phyloP scores from a whole-genome alignment of 2,888 invertebrate species.

The Leptura quadrifasciata region DNA sequence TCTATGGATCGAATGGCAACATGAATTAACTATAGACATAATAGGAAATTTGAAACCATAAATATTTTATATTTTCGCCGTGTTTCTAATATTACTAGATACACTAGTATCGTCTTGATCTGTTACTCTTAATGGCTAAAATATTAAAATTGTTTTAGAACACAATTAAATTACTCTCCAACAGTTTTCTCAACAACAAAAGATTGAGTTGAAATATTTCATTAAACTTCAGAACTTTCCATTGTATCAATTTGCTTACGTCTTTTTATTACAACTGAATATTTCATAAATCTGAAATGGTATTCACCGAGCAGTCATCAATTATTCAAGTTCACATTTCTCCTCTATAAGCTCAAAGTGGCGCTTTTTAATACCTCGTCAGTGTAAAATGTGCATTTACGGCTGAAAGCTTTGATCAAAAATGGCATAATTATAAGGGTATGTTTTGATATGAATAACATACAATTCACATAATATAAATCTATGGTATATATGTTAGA shows the following conservation, averaged over 20 bases:
- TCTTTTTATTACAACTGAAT: conserved; percentile 7
- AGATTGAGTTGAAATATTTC: not conserved
- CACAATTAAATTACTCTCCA: not conserved
- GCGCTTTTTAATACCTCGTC: conserved; percentile 7
- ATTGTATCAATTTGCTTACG: conserved; percentile 4
- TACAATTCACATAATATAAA: not conserved
- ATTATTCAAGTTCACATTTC: conserved; percentile 7
- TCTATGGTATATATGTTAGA: no score
- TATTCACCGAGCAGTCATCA: conserved; percentile 7
- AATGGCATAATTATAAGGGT: conserved; percentile 2
- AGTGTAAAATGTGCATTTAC: conserved; percentile 7
- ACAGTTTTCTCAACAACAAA: not conserved
- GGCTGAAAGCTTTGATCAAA: conserved; percentile 11
- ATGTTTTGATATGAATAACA: not conserved
- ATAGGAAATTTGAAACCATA: no score
- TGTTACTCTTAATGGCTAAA: not conserved
- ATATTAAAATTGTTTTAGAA: not conserved
- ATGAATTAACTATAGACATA: no score
- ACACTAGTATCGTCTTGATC: no score
- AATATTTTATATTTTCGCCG: no score
- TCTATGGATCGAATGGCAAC: no score
- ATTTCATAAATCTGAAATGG: conserved; percentile 7
- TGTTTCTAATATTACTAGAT: no score
- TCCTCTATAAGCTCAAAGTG: conserved; percentile 7
- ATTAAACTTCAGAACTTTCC: not conserved